Percentiles rank a stretch among this genome's conserved stretches.
Conservation (phyloP, 37 sponge, comb jelly and placozoan genomes). For the Theonella swinhoei region DNA sequence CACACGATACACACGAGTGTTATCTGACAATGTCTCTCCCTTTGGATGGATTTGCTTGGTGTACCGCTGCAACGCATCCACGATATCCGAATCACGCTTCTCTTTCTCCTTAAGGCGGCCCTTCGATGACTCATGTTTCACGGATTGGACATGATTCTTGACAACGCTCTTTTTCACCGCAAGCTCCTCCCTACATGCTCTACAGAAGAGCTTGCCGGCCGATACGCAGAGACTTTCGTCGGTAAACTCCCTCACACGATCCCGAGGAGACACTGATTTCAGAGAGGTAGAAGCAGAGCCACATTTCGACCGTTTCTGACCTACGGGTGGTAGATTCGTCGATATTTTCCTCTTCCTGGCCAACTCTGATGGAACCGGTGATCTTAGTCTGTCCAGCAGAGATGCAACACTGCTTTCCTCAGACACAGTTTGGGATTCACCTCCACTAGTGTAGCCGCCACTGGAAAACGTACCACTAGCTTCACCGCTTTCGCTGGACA, state of each 20-base stretch:
- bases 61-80: constrained; percentile 13
- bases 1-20: constrained; percentile 30
- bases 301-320: background rate
- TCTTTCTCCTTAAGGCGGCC: background rate
- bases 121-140: background rate
- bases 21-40: constrained; percentile 27
- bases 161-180: constrained; percentile 2
- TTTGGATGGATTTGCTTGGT: constrained; percentile 7
- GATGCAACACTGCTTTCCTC: background rate
- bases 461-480: background rate
- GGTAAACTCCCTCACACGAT: background rate
- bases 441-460: background rate
- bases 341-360: background rate
- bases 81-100: constrained; percentile 14
- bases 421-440: background rate
- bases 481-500: background rate
- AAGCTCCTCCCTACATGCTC: background rate
- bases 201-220: background rate
- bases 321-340: background rate
- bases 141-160: background rate
- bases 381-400: background rate
- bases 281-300: background rate
- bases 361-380: background rate
- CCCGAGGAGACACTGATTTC: background rate
- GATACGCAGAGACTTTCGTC: background rate